Evolutionary conservation across 1,140 invertebrate species (phyloP), one percentile per base, ranked within the genome.

Genomic region (Lethrus apterus): DNA sequence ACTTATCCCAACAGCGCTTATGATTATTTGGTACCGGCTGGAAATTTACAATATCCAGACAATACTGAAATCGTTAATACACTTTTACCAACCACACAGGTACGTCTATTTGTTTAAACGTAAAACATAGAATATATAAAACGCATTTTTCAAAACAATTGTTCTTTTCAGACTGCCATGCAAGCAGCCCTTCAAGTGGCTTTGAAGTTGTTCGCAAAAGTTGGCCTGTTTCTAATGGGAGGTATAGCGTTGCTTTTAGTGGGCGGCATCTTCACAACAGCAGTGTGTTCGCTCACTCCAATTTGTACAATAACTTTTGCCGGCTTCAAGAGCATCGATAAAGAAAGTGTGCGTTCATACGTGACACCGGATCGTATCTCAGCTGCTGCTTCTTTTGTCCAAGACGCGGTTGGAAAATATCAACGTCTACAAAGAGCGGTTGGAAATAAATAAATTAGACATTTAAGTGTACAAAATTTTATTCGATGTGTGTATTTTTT

Each of bases 341-440:
- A 63, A 29, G 63, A 66, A 18, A 60, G 62, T 14, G 59, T 71
- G 33, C 51, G 69, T 21, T 58, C 73, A 0, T 60, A 72, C 0
- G 68, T 74, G 44, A 72, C 66, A 1, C 70, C 72, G 4, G 73
- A 76, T 20, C 69, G 72, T 15, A 71, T 84, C 5, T 71, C 76
- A n/a, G 64, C 72, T 3, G 74, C 78, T 0, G 73, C 77, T 0
- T 67, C 73, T 11, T 72, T 83, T 11, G 74, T 84, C 1, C 71
- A 75, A 43, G 73, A 70, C 13, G 81, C 81, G 11, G 70, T 84
- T 42, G 71, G 75, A 14, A 82, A 80, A 58, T 84, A 83, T 59
- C 67, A 75, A 23, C 65, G 70, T 29, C 63, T 79, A 33, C 73
- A 79, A 46, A 64, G 58, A 14, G 53, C 52, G 21, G 35, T 48